Conservation (phyloP, 2,797 vertebrate species). For the Gephyroberyx darwinii region DNA sequence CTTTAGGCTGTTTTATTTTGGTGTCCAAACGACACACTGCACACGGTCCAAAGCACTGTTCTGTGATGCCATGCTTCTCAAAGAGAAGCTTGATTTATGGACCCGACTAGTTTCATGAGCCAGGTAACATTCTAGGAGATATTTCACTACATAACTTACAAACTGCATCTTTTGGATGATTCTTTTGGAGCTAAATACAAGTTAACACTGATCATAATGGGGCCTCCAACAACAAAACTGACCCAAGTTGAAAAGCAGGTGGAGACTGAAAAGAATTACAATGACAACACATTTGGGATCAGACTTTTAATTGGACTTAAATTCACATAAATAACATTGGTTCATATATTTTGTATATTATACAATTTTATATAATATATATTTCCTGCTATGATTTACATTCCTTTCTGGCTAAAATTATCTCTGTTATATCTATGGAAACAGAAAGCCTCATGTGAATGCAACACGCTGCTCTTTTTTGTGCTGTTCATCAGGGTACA, state of each 20-base stretch:
- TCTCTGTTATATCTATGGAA: slow-evolving; percentile 73
- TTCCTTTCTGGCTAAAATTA: slow-evolving; percentile 79
- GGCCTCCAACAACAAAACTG: too few species aligned
- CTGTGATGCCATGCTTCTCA: background rate
- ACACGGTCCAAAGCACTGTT: background rate
- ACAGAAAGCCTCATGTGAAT: slow-evolving; percentile 74
- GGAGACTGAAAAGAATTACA: slow-evolving; percentile 24
- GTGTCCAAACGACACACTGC: background rate
- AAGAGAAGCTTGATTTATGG: background rate
- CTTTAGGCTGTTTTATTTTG: slow-evolving; percentile 40
- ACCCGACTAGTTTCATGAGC: background rate
- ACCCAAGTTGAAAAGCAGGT: too few species aligned
- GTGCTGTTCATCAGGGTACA: slow-evolving; percentile 72
- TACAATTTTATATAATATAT: slow-evolving; percentile 88
- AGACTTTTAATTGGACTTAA: slow-evolving; percentile 85
- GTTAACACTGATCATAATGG: background rate
- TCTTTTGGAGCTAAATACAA: background rate
- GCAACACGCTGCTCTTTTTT: slow-evolving; percentile 72
- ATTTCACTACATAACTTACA: too few species aligned
- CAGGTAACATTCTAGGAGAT: background rate
- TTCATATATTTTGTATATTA: slow-evolving; percentile 85
- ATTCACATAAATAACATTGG: slow-evolving; percentile 90
- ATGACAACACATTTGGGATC: slow-evolving; percentile 73
- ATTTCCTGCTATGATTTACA: slow-evolving; percentile 84
- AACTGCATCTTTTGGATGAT: background rate